phyloP scores from a whole-genome alignment of 2,797 vertebrate species.

The Dallia pectoralis region DNA sequence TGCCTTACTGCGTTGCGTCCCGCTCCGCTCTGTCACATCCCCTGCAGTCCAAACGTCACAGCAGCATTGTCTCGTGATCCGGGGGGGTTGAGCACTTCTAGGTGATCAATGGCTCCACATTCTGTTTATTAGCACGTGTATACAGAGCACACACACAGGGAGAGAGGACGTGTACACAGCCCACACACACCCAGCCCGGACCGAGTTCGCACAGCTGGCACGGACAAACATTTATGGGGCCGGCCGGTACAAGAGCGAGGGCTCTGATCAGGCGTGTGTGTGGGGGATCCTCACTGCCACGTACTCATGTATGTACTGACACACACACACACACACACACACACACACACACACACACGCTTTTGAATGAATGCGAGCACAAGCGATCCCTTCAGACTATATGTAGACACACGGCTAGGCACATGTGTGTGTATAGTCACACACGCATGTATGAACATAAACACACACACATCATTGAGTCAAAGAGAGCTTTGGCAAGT shows the following conservation, averaged over 20 bases:
- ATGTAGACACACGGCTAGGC: not conserved
- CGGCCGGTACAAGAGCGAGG: constrained; percentile 26
- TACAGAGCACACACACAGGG: constrained; percentile 62
- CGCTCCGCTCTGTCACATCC: constrained; percentile 14
- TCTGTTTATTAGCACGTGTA: constrained; percentile 71
- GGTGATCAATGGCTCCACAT: constrained; percentile 59
- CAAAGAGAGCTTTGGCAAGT: constrained; percentile 6
- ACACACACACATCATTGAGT: not conserved
- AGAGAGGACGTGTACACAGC: constrained; percentile 66
- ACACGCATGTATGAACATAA: constrained; percentile 14
- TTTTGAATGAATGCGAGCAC: not conserved
- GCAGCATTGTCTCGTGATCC: constrained; percentile 43
- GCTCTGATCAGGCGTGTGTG: not conserved
- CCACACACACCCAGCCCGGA: constrained; percentile 59
- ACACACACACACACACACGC: constrained; percentile 6
- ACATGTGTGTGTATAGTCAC: not conserved
- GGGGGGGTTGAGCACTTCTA: constrained; percentile 65
- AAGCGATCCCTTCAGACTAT: not conserved
- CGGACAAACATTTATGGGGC: constrained; percentile 64
- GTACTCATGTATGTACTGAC: constrained; percentile 14
- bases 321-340: constrained; percentile 8
- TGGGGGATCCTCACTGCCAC: not conserved
- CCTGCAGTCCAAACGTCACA: constrained; percentile 39
- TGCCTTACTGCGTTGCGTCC: constrained; percentile 25
- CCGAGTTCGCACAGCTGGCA: constrained; percentile 69